phyloP scores from a whole-genome alignment of 2,113 vertebrate species.

The Panthera tigris region DNA sequence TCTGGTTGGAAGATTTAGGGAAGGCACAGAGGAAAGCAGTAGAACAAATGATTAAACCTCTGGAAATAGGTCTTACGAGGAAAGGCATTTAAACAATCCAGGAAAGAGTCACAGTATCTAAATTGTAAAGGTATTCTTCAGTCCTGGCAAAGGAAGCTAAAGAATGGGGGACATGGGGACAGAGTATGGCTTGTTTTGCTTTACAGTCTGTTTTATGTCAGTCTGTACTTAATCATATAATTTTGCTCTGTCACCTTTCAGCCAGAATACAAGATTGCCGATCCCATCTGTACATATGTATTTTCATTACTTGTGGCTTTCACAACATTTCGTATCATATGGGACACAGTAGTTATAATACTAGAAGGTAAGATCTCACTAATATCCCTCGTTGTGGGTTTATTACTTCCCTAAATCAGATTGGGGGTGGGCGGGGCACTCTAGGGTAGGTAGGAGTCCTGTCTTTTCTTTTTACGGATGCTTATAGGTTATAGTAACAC shows the following conservation, averaged over 20 bases:
- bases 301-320: slow-evolving; percentile 96
- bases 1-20: background rate
- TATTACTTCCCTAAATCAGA: background rate
- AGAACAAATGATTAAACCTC: background rate
- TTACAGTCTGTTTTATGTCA: background rate
- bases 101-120: background rate
- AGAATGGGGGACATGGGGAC: background rate
- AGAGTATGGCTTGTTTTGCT: background rate
- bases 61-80: background rate
- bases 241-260: slow-evolving; percentile 81
- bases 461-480: background rate
- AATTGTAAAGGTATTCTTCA: background rate
- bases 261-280: slow-evolving; percentile 97
- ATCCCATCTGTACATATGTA: slow-evolving; percentile 97
- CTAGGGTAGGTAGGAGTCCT: background rate
- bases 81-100: background rate
- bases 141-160: background rate
- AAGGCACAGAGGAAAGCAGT: background rate
- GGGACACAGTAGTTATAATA: slow-evolving; percentile 94
- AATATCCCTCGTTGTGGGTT: background rate
- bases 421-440: background rate
- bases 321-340: slow-evolving; percentile 94
- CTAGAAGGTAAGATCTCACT: slow-evolving; percentile 91
- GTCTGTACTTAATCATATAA: slow-evolving; percentile 27
- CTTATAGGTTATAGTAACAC: background rate